Base-by-base conservation (phyloP, 2,113 vertebrate species). In the Mormoops blainvillei region DNA sequence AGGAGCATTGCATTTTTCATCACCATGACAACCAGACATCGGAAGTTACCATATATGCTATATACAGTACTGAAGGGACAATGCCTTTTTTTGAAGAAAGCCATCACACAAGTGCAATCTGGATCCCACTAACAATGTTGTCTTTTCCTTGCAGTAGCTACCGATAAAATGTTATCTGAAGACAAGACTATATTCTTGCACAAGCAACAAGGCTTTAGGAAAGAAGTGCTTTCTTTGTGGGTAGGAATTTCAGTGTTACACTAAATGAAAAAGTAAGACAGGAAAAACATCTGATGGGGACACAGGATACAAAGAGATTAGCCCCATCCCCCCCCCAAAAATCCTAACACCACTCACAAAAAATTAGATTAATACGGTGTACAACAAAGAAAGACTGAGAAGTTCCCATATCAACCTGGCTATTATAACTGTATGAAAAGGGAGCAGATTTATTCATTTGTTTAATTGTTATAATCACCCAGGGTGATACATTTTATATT, bases 1-100 rank as follows among this genome's bases (percentile, higher is more conserved):
- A 93, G 54, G 90, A 97, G 89, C 74, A 87, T 4, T 92, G 68
- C 70, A 56, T 96, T 81, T 97, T 96, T 65, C 61, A 97, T 83
- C 68, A 80, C 5, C 28, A 93, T 97, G 94, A 84, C 38, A 67
- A 31, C 96, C 7, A 9, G 31, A 82, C 85, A 54, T 54, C 13
- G 70, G 22, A 82, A 33, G 15, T 88, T 78, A 50, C n/a, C 65
- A 89, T 81, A 83, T 56, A 94, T 48, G 7, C 22, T 86, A 48
- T 33, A 74, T 41, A 81, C 5, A 52, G 48, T 73, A 87, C 81
- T 85, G 41, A 61, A 92, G 56, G 83, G 56, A 87, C 7, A 87
- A 86, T 43, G 61, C 56, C 76, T 63, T 68, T 80, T 48, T 93
- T 92, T 38, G 45, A 56, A 65, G 87, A 67, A 92, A 97, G 90